Conservation (phyloP, 2,888 invertebrate species). For the Epinotia ramella region DNA sequence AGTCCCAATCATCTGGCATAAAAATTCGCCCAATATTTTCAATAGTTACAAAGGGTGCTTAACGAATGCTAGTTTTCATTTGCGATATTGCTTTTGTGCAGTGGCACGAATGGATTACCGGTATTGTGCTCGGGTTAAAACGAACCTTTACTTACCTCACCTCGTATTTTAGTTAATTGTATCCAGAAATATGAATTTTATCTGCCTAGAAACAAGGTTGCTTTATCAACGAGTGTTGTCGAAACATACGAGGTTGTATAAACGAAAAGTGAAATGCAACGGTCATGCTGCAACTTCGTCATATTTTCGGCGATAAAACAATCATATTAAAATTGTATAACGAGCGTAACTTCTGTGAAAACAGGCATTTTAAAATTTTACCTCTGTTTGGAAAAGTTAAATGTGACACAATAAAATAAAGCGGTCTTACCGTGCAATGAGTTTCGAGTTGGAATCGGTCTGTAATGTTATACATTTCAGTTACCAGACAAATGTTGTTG, state of each 20-base stretch:
- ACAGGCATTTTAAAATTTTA: conserved; percentile 19
- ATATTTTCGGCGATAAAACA: conserved; percentile 57
- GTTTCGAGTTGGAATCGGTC: not conserved
- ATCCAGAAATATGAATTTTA: not conserved
- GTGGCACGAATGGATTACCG: conserved; percentile 70
- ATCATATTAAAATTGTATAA: conserved; percentile 52
- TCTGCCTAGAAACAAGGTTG: not conserved
- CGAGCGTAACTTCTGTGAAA: conserved; percentile 27
- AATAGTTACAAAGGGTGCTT: conserved; percentile 71
- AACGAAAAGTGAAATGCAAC: conserved; percentile 51
- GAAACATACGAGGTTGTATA: conserved; percentile 12
- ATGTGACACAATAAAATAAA: not conserved
- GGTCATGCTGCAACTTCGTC: conserved; percentile 60
- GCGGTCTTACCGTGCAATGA: not conserved
- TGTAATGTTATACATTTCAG: not conserved
- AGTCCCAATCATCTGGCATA: conserved; percentile 42
- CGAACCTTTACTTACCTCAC: conserved; percentile 42
- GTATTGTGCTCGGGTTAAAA: conserved; percentile 64
- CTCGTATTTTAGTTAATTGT: not conserved
- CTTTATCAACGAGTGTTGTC: not conserved
- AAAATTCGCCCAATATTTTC: conserved; percentile 57
- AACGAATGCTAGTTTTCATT: conserved; percentile 76
- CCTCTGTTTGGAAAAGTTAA: conserved; percentile 12
- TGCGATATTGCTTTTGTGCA: conserved; percentile 78
- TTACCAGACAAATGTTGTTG: not conserved